A percentile compares a stretch with the other conserved stretches of the same genome.
Conservation (phyloP, 2,797 vertebrate species). For the Poecilia picta region DNA sequence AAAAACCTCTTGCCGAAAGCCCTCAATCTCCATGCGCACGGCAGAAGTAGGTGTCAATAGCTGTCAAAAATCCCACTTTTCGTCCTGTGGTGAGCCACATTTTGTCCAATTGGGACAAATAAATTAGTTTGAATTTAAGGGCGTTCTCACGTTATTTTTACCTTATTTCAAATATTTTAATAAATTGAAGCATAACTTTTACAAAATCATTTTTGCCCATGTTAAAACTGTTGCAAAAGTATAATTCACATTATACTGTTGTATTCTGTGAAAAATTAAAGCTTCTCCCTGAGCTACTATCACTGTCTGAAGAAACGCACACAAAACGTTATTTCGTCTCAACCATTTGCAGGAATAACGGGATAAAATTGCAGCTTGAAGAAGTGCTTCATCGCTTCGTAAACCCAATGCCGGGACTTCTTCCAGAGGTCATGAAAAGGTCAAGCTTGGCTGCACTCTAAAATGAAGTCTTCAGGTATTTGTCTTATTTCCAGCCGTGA, state of each 20-base stretch:
- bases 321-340: background rate
- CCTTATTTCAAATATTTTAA: background rate
- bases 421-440: background rate
- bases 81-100: background rate
- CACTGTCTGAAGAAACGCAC: no score
- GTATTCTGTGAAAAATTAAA: no score
- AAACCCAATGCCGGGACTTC: background rate
- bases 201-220: no score
- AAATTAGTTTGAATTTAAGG: background rate
- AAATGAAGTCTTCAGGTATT: background rate
- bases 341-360: background rate
- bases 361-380: background rate
- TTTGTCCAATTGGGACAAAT: background rate
- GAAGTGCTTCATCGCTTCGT: background rate
- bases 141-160: background rate
- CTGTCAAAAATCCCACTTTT: no score
- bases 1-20: no score
- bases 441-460: background rate
- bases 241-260: no score
- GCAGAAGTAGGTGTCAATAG: no score
- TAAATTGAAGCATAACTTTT: no score
- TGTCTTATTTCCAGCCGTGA: background rate
- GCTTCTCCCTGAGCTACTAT: no score
- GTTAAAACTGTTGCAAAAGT: no score
- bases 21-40: no score